Percentiles rank a stretch among this genome's conserved stretches.
Conservation (phyloP, 2,797 vertebrate species). For the Steatocranus sp. region DNA sequence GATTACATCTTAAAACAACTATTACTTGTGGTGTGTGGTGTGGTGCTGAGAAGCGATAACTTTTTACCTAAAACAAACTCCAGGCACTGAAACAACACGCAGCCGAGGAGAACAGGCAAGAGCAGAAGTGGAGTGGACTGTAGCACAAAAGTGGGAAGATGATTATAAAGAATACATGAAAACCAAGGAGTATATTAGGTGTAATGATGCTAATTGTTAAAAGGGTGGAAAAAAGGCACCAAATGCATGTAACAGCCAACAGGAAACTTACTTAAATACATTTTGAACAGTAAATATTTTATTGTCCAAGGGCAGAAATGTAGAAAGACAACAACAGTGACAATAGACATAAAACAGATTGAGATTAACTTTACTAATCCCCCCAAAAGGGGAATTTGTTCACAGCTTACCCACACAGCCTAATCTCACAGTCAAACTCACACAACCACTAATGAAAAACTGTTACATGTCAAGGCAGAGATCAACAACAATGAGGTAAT, state of each 20-base stretch:
- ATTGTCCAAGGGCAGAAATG: neutral
- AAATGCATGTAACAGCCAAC: neutral
- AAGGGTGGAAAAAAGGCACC: neutral
- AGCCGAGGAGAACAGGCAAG: neutral
- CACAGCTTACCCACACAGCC: neutral
- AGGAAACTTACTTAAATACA: neutral
- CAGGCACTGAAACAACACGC: conserved; percentile 5
- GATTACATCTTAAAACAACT: conserved; percentile 61
- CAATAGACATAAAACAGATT: neutral
- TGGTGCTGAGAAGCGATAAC: conserved; percentile 29
- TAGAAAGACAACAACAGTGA: neutral
- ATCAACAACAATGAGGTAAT: neutral
- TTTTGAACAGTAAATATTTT: neutral
- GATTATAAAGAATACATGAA: neutral
- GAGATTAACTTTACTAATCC: neutral
- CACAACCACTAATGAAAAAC: neutral
- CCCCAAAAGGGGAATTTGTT: neutral
- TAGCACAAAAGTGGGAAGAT: neutral
- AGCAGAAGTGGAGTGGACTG: neutral
- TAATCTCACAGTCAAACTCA: neutral
- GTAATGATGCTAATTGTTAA: neutral
- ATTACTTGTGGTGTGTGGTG: conserved; percentile 48
- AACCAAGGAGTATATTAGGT: neutral
- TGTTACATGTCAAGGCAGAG: neutral
- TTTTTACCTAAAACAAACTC: conserved; percentile 46